A percentile compares a stretch with the other conserved stretches of the same genome.
Evolutionary conservation across 2,888 invertebrate genomes (phyloP).

Genomic region (Lacanobia oleracea): DNA sequence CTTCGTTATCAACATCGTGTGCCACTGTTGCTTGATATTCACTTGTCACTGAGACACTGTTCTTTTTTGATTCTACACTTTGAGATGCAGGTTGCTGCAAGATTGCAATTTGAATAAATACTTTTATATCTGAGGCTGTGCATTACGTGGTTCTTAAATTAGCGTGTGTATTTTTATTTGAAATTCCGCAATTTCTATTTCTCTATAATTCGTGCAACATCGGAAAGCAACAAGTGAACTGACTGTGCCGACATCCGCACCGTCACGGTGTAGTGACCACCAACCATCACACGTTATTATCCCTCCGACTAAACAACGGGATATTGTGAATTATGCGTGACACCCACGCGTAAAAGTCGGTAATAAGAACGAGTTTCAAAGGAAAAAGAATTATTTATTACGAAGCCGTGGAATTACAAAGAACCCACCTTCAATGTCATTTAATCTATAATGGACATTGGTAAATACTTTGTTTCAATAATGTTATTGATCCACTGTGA

Average conservation of each 20-base stretch:
- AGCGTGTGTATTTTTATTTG: constrained; percentile 5
- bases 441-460: not conserved
- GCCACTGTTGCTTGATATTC: constrained; percentile 53
- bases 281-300: constrained; percentile 79
- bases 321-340: constrained; percentile 87
- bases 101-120: constrained; percentile 4
- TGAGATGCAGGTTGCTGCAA: constrained; percentile 24
- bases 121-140: not conserved
- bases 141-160: not conserved
- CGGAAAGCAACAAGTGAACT: constrained; percentile 75
- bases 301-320: constrained; percentile 84
- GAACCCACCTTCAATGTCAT: not conserved
- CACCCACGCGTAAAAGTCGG: constrained; percentile 76
- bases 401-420: constrained; percentile 15
- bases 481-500: not conserved
- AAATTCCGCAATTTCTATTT: constrained; percentile 47
- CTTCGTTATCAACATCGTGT: constrained; percentile 92
- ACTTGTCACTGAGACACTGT: constrained; percentile 57
- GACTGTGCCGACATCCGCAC: constrained; percentile 72
- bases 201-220: constrained; percentile 62
- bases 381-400: constrained; percentile 40
- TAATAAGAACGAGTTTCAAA: constrained; percentile 60
- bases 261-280: constrained; percentile 81
- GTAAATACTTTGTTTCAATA: not conserved
- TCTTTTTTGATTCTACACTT: constrained; percentile 36